Percentiles rank a stretch among this genome's conserved stretches.
These are phyloP conservation scores for Leucoma salicis DNA, from an alignment of 2,888 invertebrate species.

Conservation along the genomic window DNA sequence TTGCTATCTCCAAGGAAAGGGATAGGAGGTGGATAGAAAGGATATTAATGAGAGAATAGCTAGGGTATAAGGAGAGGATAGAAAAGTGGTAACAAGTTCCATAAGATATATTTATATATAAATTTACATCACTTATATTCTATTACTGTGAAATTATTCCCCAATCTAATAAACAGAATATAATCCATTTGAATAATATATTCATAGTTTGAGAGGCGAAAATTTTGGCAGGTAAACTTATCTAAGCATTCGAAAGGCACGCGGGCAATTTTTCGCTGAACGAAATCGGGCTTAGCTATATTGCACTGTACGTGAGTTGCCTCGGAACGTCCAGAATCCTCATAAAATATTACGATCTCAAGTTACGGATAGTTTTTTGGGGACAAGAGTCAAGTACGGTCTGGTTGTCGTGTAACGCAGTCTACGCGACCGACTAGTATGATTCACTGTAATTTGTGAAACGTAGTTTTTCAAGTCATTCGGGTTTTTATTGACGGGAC, in stretches of 20 bases:
- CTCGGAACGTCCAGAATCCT: slow-evolving; percentile 6
- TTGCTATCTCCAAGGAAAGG: too few species aligned
- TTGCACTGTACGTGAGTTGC: slow-evolving; percentile 17
- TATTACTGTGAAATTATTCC: too few species aligned
- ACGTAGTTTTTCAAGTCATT: too few species aligned
- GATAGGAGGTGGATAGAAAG: too few species aligned
- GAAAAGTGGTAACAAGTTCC: too few species aligned
- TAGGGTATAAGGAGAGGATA: too few species aligned
- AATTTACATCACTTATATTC: too few species aligned
- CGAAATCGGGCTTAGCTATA: slow-evolving; percentile 12
- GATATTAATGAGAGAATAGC: too few species aligned
- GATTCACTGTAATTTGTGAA: neutral
- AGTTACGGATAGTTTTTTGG: slow-evolving; percentile 10
- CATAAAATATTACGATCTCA: slow-evolving; percentile 24
- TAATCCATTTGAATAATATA: neutral
- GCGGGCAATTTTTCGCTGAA: slow-evolving; percentile 15
- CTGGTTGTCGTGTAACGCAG: neutral
- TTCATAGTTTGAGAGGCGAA: slow-evolving; percentile 1
- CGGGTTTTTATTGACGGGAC: too few species aligned
- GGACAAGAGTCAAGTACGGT: slow-evolving; percentile 12
- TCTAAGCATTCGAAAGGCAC: slow-evolving; percentile 20
- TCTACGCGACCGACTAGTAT: neutral
- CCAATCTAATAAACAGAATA: too few species aligned
- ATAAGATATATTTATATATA: too few species aligned
- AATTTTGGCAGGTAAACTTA: slow-evolving; percentile 7